Base-by-base conservation (phyloP, 2,113 vertebrate genomes). In the Glaucomys volans region DNA sequence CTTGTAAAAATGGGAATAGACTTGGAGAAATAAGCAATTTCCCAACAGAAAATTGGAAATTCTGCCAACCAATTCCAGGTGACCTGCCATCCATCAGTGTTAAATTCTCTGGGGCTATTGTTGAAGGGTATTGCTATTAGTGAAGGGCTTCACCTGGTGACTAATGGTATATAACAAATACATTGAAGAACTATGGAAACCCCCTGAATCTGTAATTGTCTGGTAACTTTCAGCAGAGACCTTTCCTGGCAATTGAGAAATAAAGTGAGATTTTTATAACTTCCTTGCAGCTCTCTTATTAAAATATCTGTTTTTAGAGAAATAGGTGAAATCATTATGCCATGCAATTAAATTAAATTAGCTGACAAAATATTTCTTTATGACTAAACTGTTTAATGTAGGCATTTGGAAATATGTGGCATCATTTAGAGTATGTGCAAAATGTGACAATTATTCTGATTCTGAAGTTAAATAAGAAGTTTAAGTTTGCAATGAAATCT, bases 21-120 rank as follows among this genome's bases (percentile, higher is more conserved):
- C 98, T 99, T 98, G 96, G n/a, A 98, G 98, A 99, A 99, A 99
- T 99, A 98, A 99, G 99, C 99, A 99, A 99, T 99, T 99, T 99
- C 99, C 99, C 99, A 98, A 99, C 98, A 99, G 99, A 99, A 99
- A 99, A 99, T 99, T 99, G 99, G 98, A 99, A 99, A 99, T 99
- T 99, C 99, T 99, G 98, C 98, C 98, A 99, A 98, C 98, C 98
- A 99, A 98, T 99, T 99, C 98, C 97, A 98, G 98, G 98, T 99
- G 99, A 99, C 99, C 98, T 98, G 98, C 98, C 98, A 99, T 99
- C 99, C 99, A 99, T 99, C 99, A 99, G 98, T 98, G 98, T 99
- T 99, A 99, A 98, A 98, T 98, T 98, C 98, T 99, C 98, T 97
- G 59, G 77, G 98, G 98, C 98, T 98, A 97, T 98, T 98, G 98